These are phyloP conservation scores for Pituophis catenifer DNA, from an alignment of 2,113 vertebrate genomes.

Conservation along the genomic window DNA sequence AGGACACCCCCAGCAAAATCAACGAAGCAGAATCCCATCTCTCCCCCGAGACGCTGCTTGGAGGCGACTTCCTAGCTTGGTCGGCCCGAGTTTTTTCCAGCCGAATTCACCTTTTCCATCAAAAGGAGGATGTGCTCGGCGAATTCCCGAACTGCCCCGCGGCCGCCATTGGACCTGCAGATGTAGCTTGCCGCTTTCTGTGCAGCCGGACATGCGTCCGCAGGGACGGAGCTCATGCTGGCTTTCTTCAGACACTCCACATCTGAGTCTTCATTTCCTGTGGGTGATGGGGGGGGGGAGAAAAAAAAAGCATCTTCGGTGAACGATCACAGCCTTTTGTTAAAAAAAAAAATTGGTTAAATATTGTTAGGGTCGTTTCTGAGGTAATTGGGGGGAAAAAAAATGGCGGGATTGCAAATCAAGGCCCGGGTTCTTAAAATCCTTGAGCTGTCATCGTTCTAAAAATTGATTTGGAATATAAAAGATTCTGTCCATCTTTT, in stretches of 20 bases:
- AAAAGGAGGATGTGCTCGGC: slow-evolving; percentile 82
- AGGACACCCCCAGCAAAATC: neutral
- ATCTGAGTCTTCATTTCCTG: slow-evolving; percentile 83
- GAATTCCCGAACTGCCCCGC: slow-evolving; percentile 84
- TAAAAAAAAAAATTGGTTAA: neutral
- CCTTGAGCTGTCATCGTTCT: neutral
- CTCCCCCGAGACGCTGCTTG: neutral
- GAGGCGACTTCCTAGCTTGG: neutral
- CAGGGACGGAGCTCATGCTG: slow-evolving; percentile 80
- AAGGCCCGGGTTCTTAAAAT: neutral
- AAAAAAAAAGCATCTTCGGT: neutral
- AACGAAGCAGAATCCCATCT: neutral
- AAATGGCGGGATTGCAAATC: neutral
- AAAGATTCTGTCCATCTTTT: neutral
- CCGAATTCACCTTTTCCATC: slow-evolving; percentile 56
- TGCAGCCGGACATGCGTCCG: slow-evolving; percentile 69
- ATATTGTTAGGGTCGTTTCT: neutral
- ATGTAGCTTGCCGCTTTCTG: slow-evolving; percentile 79
- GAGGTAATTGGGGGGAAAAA: neutral
- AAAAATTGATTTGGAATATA: neutral
- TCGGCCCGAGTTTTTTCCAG: neutral
- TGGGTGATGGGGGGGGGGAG: neutral
- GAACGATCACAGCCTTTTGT: neutral
- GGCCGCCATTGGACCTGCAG: slow-evolving; percentile 74
- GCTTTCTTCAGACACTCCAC: slow-evolving; percentile 80